phyloP scores from a whole-genome alignment of 2,888 invertebrate genomes.

The Chrysomela aeneicollis region DNA sequence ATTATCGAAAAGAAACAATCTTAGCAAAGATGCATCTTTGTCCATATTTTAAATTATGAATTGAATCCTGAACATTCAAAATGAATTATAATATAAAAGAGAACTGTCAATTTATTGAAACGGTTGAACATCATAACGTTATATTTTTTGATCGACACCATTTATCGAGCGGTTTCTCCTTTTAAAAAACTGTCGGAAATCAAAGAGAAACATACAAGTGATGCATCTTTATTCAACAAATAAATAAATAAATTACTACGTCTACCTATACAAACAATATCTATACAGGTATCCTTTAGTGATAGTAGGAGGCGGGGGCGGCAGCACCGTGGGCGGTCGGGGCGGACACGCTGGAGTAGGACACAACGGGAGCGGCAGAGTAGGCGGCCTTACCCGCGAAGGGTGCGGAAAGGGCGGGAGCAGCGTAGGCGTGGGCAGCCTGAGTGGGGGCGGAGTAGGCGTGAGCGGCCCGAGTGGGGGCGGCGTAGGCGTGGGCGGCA shows the following conservation, averaged over 20 bases:
- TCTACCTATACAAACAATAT: background rate
- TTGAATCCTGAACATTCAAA: no score
- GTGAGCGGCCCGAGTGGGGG: slow-evolving; percentile 24
- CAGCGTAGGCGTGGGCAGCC: slow-evolving; percentile 27
- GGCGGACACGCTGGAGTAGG: slow-evolving; percentile 40
- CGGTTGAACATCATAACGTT: no score
- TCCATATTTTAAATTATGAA: no score
- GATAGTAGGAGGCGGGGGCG: slow-evolving; percentile 15
- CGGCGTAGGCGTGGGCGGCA: slow-evolving; percentile 41
- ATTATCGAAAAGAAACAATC: no score
- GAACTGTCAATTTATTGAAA: no score
- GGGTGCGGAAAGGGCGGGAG: slow-evolving; percentile 19
- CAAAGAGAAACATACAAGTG: no score
- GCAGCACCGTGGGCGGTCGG: slow-evolving; percentile 13
- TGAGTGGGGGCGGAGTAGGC: slow-evolving; percentile 39
- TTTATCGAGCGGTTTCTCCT: no score
- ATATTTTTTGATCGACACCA: no score
- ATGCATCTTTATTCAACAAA: background rate
- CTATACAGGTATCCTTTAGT: background rate
- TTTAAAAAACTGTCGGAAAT: no score
- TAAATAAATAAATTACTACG: background rate
- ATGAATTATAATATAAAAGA: no score
- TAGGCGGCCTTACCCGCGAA: slow-evolving; percentile 26
- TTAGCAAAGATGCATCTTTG: no score
- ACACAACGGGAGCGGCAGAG: slow-evolving; percentile 38